Evolutionary conservation across 2,113 vertebrate genomes (phyloP).

Genomic region (Forbesichthys papilliferus): DNA sequence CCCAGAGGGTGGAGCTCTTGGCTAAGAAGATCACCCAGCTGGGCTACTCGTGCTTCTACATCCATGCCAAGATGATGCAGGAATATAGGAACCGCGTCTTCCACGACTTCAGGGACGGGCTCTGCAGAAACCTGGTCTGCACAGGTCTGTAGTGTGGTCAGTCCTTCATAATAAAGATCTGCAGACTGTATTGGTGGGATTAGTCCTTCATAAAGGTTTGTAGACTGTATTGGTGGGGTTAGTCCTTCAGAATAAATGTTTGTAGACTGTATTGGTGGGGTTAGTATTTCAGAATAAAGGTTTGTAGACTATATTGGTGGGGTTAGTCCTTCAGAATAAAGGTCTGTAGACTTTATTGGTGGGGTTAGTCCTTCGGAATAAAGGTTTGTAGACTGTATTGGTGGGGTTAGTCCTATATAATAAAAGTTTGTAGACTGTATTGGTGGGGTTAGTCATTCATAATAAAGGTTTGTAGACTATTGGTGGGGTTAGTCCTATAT

Average conservation of each 20-base stretch:
- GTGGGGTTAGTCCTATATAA: neutral
- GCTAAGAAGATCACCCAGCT: conserved; percentile 77
- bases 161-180: neutral
- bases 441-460: neutral
- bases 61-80: conserved; percentile 79
- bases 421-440: conserved; percentile 38
- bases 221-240: neutral
- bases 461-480: too few species aligned
- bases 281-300: neutral
- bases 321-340: neutral
- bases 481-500: too few species aligned
- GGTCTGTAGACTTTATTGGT: conserved; percentile 34
- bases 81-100: conserved; percentile 65
- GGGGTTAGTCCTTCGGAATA: neutral
- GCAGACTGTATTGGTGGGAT: neutral
- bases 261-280: neutral
- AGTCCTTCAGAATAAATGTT: conserved; percentile 38
- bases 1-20: conserved; percentile 74
- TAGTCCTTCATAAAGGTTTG: neutral
- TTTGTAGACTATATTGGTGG: neutral
- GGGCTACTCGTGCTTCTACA: conserved; percentile 78
- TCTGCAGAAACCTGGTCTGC: conserved; percentile 77
- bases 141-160: conserved; percentile 56
- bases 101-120: conserved; percentile 73
- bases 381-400: neutral